Base-by-base conservation (phyloP, 2,797 vertebrate genomes). In the Siniperca obscura region DNA sequence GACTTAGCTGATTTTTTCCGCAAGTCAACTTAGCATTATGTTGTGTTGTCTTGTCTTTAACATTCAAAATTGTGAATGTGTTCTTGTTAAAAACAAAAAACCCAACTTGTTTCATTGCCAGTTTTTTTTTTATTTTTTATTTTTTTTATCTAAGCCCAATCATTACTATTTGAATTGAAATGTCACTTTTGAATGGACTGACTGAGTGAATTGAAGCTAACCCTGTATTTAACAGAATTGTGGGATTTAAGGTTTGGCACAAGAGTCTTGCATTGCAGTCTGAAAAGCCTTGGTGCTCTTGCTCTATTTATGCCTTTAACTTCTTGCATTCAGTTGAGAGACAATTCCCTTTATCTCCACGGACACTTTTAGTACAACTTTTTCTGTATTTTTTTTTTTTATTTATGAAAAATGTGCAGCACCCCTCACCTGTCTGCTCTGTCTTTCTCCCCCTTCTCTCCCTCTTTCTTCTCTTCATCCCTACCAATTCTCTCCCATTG, bases 391-490 rank as follows among this genome's bases (percentile, higher is more conserved):
- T 60, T 70, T 70, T 70, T 52, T 40, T 70, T 30, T 52, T 40
- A 42, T 44, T 74, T 0, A n/a, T 59, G 2, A 70, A 64, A 83
- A 66, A 21, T 66, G 27, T 62, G 40, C 48, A 25, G 30, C 12
- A 19, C 22, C 7, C 7, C 68, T 90, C 50, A 90, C 65, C 38
- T 59, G 7, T 86, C 56, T 89, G 38, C 40, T 84, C 73, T 81
- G 36, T 88, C 46, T 81, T 77, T 74, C 36, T 52, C 50, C 17
- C 40, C 40, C 30, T 56, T 42, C 10, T 57, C 70, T 36, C 36
- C n/a, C 22, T 61, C 14, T 48, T 46, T 27, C 19, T 44, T 30
- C n/a, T 34, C 10, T 61, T 55, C 59, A 55, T 34, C 46, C 57
- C 22, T n/a, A 56, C 56, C 67, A 60, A 67, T 53, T 74, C 7